Conservation (phyloP, 35 echinoderm and acorn worm genomes). For the Nesometra sesokonis region DNA sequence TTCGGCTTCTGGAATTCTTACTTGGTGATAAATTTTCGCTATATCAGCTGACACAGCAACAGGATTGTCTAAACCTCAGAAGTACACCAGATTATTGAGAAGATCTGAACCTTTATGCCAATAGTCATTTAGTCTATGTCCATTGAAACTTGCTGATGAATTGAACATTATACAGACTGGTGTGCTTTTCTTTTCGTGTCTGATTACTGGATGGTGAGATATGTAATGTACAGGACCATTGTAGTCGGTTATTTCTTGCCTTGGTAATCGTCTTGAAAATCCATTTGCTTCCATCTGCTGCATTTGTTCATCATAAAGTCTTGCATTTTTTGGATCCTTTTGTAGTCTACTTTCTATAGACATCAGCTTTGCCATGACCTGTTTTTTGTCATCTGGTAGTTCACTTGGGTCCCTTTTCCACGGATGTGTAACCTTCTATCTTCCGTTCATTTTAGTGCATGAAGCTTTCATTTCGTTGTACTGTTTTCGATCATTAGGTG, state of each 20-base stretch:
- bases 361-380: neutral
- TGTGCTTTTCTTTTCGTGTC: conserved; percentile 57
- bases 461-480: neutral
- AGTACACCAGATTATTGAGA: conserved; percentile 21
- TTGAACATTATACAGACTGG: conserved; percentile 52
- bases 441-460: neutral
- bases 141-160: conserved; percentile 31
- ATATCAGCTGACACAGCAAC: neutral
- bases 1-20: conserved; percentile 17
- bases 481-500: neutral
- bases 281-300: neutral
- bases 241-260: conserved; percentile 2
- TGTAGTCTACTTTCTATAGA: neutral
- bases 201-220: conserved; percentile 41
- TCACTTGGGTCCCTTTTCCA: conserved; percentile 11
- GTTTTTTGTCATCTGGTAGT: conserved; percentile 6
- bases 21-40: conserved; percentile 8
- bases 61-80: conserved; percentile 1
- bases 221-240: conserved; percentile 53
- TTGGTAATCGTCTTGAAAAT: conserved; percentile 5
- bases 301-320: conserved; percentile 9
- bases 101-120: conserved; percentile 36
- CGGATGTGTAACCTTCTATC: neutral
- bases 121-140: conserved; percentile 57
- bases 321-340: neutral